Evolutionary conservation across 2,113 vertebrate species (phyloP).

Genomic region (Amphilophus citrinellus): DNA sequence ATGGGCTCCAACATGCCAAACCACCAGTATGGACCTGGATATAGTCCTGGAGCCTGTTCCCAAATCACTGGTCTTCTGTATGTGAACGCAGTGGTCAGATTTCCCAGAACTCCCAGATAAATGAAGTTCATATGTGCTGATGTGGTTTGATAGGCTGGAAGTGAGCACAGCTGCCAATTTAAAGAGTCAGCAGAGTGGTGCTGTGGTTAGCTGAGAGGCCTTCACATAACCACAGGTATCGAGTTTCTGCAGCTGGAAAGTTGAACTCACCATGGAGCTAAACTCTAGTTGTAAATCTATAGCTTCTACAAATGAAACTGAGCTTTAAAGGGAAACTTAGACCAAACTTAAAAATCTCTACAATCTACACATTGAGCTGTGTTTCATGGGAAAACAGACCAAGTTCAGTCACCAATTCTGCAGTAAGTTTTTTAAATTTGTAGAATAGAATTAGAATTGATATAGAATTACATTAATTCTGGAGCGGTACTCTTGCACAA

Average conservation of each 20-base stretch:
- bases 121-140: slow-evolving; percentile 31
- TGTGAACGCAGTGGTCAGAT: slow-evolving; percentile 37
- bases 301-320: not conserved
- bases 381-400: not conserved
- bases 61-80: not conserved
- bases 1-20: slow-evolving; percentile 42
- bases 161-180: slow-evolving; percentile 37
- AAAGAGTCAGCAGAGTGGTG: slow-evolving; percentile 29
- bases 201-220: slow-evolving; percentile 58
- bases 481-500: not conserved
- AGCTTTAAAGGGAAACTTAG: not conserved
- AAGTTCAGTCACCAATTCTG: not conserved
- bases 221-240: slow-evolving; percentile 40
- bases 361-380: not conserved
- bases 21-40: slow-evolving; percentile 41
- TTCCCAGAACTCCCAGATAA: slow-evolving; percentile 58
- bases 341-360: not conserved
- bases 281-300: slow-evolving; percentile 8
- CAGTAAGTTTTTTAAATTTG: not conserved
- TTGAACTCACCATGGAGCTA: not conserved
- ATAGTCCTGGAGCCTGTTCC: not conserved
- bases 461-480: not conserved
- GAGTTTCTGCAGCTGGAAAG: slow-evolving; percentile 54
- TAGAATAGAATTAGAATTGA: not conserved
- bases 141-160: slow-evolving; percentile 47